These are phyloP conservation scores for Sympetrum striolatum DNA, from an alignment of 2,888 invertebrate genomes.

Conservation along the genomic window DNA sequence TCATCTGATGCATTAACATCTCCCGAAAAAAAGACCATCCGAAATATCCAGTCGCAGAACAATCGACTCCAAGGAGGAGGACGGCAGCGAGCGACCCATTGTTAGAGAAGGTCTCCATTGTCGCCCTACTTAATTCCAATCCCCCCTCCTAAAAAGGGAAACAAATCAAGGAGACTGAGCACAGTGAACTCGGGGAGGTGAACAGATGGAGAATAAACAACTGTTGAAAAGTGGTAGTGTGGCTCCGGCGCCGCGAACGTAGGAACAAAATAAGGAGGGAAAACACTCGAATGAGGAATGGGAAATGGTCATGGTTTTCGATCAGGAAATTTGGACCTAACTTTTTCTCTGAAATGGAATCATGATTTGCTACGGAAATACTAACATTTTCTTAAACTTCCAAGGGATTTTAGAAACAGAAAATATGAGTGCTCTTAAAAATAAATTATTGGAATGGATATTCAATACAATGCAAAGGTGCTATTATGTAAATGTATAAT, in stretches of 20 bases:
- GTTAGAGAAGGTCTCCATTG: conserved; percentile 9
- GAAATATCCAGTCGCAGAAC: conserved; percentile 4
- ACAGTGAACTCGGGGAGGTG: not conserved
- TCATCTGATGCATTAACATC: conserved; percentile 27
- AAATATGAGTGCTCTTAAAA: no score
- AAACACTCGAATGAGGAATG: not conserved
- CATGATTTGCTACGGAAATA: no score
- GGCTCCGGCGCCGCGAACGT: not conserved
- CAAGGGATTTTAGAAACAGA: no score
- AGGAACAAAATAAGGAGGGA: not conserved
- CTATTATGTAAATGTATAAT: no score
- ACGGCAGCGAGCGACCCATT: conserved; percentile 7
- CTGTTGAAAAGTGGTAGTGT: not conserved
- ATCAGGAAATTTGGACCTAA: not conserved
- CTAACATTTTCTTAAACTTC: no score
- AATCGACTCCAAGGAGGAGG: conserved; percentile 30
- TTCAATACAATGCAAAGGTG: no score
- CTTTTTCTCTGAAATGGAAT: no score
- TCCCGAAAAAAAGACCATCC: not conserved
- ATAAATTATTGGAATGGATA: no score
- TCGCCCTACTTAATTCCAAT: conserved; percentile 34
- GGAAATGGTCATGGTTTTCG: not conserved
- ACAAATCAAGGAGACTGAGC: not conserved
- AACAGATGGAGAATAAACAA: not conserved
- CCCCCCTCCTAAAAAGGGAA: conserved; percentile 12